These are phyloP conservation scores for Thereva unica DNA, from an alignment of 2,888 invertebrate species.

Conservation along the genomic window DNA sequence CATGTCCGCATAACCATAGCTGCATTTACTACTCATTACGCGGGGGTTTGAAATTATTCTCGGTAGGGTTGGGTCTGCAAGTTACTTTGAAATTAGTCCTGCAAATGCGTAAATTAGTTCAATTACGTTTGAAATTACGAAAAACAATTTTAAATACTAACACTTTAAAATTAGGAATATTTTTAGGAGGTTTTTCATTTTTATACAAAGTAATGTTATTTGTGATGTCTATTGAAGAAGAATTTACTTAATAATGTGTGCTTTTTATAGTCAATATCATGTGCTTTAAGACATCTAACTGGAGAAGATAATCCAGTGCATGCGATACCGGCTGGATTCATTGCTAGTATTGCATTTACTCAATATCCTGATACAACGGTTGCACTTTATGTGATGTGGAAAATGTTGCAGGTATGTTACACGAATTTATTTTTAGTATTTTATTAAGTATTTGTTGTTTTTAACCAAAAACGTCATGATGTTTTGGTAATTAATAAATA, in stretches of 20 bases:
- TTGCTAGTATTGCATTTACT: conserved; percentile 72
- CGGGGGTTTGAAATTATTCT: conserved; percentile 64
- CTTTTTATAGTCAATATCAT: conserved; percentile 65
- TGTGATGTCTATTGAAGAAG: conserved; percentile 2
- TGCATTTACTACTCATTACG: conserved; percentile 64
- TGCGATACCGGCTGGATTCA: conserved; percentile 71
- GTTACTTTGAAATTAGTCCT: conserved; percentile 64
- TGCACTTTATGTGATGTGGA: conserved; percentile 83
- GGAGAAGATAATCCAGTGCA: conserved; percentile 66
- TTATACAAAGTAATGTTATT: conserved; percentile 66
- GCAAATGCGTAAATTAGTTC: conserved; percentile 61
- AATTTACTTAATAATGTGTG: conserved; percentile 1
- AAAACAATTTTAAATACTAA: conserved; percentile 62
- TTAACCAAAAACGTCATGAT: too few species aligned
- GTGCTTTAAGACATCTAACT: conserved; percentile 66
- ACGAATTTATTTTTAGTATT: not conserved
- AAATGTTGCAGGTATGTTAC: conserved; percentile 71
- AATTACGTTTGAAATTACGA: conserved; percentile 60
- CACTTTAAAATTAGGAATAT: conserved; percentile 67
- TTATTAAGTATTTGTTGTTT: too few species aligned
- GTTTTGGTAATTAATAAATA: too few species aligned
- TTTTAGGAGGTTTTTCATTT: conserved; percentile 71
- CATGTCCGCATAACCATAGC: conserved; percentile 67
- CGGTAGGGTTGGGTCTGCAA: conserved; percentile 67
- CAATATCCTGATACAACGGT: conserved; percentile 77